Conservation (phyloP, 2,113 vertebrate species). For the Grammomys dolichurus region DNA sequence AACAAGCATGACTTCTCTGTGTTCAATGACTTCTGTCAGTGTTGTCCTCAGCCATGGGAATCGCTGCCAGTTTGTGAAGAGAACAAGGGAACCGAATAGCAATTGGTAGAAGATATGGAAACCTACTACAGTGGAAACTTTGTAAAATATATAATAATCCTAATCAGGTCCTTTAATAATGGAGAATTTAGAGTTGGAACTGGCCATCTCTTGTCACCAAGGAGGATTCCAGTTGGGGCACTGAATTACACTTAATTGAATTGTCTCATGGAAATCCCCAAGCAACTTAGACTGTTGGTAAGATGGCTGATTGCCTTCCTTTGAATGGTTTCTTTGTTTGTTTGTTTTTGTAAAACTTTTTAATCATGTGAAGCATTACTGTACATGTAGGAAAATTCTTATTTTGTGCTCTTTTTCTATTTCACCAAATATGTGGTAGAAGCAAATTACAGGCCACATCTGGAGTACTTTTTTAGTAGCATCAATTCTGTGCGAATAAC, state of each 20-base stretch:
- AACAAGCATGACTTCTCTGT: background rate
- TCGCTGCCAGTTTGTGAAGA: background rate
- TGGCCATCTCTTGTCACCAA: background rate
- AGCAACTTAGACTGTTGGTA: background rate
- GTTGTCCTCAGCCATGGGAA: background rate
- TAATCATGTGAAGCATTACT: conserved; percentile 38
- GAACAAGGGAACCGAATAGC: too few relatives aligned
- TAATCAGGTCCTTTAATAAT: background rate
- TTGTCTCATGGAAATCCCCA: too few relatives aligned
- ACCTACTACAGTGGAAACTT: background rate
- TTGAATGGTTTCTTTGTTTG: too few relatives aligned
- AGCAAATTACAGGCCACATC: background rate
- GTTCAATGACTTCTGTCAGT: background rate
- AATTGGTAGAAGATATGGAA: background rate
- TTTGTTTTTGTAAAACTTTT: background rate
- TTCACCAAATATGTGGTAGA: conserved; percentile 32
- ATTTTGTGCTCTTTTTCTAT: conserved; percentile 54
- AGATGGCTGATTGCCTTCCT: background rate
- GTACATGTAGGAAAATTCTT: conserved; percentile 49
- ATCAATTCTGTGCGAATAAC: background rate
- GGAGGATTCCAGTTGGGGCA: background rate
- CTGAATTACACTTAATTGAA: background rate
- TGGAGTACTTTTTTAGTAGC: background rate
- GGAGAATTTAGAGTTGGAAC: background rate
- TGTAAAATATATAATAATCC: background rate